Evolutionary conservation across 1,140 invertebrate genomes (phyloP).

Genomic region (Notospermus geniculatus): DNA sequence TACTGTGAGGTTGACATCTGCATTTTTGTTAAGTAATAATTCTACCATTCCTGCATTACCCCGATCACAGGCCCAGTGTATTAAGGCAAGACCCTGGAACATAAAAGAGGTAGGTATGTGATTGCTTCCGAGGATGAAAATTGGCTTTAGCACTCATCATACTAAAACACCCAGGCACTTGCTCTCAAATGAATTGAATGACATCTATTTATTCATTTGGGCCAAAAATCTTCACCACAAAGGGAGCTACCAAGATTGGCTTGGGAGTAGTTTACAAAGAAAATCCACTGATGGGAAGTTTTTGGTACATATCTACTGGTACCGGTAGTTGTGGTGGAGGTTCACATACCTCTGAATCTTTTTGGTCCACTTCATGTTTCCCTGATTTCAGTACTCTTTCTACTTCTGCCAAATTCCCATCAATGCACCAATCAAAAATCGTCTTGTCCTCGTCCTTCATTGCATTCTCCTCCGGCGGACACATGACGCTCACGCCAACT

Average conservation of each 20-base stretch:
- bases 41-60: slow-evolving; percentile 63
- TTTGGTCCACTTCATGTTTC: not conserved
- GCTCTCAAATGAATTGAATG: not conserved
- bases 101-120: not conserved
- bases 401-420: slow-evolving; percentile 60
- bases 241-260: no score
- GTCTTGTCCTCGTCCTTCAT: slow-evolving; percentile 62
- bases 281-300: no score
- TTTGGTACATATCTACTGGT: no score
- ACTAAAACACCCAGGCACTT: not conserved
- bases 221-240: no score
- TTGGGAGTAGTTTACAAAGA: no score
- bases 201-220: no score
- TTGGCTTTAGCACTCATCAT: no score
- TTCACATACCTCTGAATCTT: not conserved
- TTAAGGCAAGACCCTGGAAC: slow-evolving; percentile 67
- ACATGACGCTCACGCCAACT: slow-evolving; percentile 72
- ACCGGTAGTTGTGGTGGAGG: no score
- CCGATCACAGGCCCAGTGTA: slow-evolving; percentile 88
- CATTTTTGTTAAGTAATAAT: slow-evolving; percentile 56
- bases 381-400: slow-evolving; percentile 1
- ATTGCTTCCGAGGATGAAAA: not conserved
- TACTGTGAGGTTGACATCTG: slow-evolving; percentile 66
- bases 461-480: slow-evolving; percentile 58
- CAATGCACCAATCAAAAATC: slow-evolving; percentile 78